Evolutionary conservation across 2,797 vertebrate genomes (phyloP).

Genomic region (Eulemur coronatus): DNA sequence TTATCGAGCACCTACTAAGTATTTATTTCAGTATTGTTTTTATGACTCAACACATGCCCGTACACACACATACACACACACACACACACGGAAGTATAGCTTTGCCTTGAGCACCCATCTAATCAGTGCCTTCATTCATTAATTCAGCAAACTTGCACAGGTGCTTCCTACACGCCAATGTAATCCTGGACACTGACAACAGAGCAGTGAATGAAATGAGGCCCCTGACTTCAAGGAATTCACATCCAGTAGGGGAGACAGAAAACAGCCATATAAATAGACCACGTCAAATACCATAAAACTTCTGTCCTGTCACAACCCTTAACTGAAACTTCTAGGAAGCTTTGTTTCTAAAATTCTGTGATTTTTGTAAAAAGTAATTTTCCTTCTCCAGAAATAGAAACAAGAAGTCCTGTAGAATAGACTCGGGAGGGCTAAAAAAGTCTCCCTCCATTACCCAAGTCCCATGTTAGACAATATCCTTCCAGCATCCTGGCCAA

Average conservation of each 20-base stretch:
- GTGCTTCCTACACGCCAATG: background rate
- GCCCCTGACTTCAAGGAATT: background rate
- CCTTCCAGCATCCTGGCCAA: background rate
- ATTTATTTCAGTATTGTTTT: background rate
- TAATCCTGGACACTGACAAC: background rate
- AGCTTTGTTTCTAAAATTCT: constrained; percentile 21
- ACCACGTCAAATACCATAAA: background rate
- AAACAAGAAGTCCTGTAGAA: background rate
- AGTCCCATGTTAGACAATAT: background rate
- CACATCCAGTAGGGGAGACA: background rate
- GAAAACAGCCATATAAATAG: background rate
- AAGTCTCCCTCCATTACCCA: background rate
- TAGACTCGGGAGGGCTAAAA: background rate
- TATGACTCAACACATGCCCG: background rate
- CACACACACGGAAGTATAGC: background rate
- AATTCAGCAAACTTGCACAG: background rate
- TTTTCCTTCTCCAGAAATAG: constrained; percentile 1
- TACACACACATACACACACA: background rate
- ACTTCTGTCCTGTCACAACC: background rate
- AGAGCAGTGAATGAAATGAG: background rate
- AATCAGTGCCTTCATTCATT: background rate
- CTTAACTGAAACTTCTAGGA: background rate
- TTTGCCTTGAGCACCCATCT: background rate
- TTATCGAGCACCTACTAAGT: background rate
- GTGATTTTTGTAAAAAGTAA: background rate